Percentiles rank a stretch among this genome's conserved stretches.
Conservation (phyloP, 2,888 invertebrate species). For the Drosophila formosana region DNA sequence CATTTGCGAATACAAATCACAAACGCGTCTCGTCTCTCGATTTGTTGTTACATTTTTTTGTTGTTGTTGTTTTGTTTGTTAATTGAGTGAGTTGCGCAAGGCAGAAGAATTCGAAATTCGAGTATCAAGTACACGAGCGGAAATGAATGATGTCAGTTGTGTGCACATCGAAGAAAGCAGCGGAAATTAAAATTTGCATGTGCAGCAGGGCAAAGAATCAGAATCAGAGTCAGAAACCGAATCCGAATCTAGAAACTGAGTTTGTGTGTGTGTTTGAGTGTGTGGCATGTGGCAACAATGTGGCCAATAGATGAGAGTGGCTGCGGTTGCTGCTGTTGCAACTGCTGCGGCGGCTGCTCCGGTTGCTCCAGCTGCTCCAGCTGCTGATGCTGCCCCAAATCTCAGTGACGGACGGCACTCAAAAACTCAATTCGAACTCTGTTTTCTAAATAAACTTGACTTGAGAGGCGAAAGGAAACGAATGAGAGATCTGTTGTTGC, state of each 20-base stretch:
- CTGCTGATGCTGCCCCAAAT: conserved; percentile 29
- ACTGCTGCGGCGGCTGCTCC: neutral
- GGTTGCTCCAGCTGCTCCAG: conserved; percentile 14
- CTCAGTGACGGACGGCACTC: conserved; percentile 42
- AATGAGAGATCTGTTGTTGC: conserved; percentile 35
- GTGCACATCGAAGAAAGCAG: conserved; percentile 75
- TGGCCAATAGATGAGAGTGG: conserved; percentile 39
- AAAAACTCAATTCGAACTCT: conserved; percentile 34
- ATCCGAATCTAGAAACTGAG: conserved; percentile 25
- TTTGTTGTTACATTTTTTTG: conserved; percentile 9
- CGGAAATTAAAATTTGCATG: conserved; percentile 83
- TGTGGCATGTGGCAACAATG: conserved; percentile 43
- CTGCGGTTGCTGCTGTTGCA: conserved; percentile 22
- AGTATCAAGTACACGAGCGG: conserved; percentile 43
- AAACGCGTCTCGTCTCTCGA: conserved; percentile 10
- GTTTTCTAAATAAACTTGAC: conserved; percentile 49
- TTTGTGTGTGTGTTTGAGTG: conserved; percentile 5
- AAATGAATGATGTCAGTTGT: conserved; percentile 79
- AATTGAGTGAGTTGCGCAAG: neutral
- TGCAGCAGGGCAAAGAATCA: conserved; percentile 34
- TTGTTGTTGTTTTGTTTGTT: conserved; percentile 19
- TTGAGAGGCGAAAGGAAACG: neutral
- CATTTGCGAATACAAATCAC: neutral
- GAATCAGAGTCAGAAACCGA: conserved; percentile 28
- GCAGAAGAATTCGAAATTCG: conserved; percentile 4